Percentiles rank a stretch among this genome's conserved stretches.
Evolutionary conservation across 2,113 vertebrate genomes (phyloP).

Genomic region (Chionodraco myersi): DNA sequence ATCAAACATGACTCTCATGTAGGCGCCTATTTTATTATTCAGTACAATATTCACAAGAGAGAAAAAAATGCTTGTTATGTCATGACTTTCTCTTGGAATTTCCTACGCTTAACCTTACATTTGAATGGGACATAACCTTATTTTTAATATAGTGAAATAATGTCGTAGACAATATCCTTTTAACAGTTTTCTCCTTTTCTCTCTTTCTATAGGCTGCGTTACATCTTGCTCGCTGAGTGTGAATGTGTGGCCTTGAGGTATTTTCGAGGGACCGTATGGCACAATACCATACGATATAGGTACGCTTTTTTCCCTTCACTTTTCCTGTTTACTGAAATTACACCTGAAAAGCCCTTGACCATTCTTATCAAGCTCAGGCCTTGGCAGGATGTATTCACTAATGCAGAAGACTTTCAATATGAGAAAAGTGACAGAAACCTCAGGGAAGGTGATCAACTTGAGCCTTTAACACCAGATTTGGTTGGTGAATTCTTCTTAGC

Average conservation of each 20-base stretch:
- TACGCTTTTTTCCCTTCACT: slow-evolving; percentile 40
- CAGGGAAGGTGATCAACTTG: slow-evolving; percentile 17
- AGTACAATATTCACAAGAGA: background rate
- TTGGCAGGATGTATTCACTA: background rate
- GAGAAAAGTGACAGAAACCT: slow-evolving; percentile 7
- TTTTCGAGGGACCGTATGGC: slow-evolving; percentile 76
- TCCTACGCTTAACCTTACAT: background rate
- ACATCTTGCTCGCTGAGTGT: slow-evolving; percentile 29
- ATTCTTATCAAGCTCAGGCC: slow-evolving; percentile 22
- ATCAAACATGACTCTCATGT: background rate
- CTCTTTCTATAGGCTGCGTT: slow-evolving; percentile 42
- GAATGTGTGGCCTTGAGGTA: slow-evolving; percentile 66
- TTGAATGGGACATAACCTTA: background rate
- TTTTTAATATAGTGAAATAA: background rate
- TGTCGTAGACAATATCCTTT: background rate
- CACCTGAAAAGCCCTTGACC: background rate
- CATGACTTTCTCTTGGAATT: slow-evolving; percentile 8
- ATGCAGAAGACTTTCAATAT: background rate
- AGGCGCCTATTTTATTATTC: background rate
- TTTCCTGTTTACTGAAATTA: background rate
- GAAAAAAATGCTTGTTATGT: background rate
- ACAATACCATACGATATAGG: slow-evolving; percentile 76
- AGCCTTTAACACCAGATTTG: slow-evolving; percentile 15
- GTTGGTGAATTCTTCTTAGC: background rate
- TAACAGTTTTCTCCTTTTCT: slow-evolving; percentile 5